These are phyloP conservation scores for Myioborus miniatus DNA, from an alignment of 2,797 vertebrate species.

Conservation along the genomic window DNA sequence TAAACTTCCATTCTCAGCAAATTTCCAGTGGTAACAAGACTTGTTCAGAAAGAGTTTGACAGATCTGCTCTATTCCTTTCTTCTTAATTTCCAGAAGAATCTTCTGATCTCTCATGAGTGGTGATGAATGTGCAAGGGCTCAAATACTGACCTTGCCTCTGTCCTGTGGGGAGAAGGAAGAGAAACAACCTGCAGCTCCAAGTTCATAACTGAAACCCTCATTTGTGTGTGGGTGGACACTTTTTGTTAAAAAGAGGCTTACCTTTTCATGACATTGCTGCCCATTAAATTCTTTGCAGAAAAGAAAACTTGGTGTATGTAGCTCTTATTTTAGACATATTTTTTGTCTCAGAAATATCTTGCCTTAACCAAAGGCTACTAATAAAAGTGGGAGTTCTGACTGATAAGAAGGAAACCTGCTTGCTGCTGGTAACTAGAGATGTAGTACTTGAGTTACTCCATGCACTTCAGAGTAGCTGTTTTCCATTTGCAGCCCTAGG, in stretches of 20 bases:
- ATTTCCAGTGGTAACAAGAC: neutral
- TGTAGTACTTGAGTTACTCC: neutral
- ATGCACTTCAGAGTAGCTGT: neutral
- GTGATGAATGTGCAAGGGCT: neutral
- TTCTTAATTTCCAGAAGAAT: neutral
- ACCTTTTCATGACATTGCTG: neutral
- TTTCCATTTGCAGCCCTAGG: neutral
- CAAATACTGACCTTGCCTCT: neutral
- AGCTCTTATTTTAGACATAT: neutral
- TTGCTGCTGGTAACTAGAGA: neutral
- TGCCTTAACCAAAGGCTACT: neutral
- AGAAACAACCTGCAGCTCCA: neutral
- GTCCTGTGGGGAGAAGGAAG: neutral
- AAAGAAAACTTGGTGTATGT: neutral
- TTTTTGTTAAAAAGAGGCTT: neutral
- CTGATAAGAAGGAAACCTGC: neutral
- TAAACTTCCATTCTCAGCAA: constrained; percentile 8
- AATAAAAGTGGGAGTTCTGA: neutral
- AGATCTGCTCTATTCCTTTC: neutral
- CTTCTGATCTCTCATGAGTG: neutral
- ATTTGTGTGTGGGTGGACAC: neutral
- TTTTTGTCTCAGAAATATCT: neutral
- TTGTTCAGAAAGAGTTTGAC: neutral
- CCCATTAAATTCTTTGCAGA: neutral
- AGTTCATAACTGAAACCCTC: neutral